These are phyloP conservation scores for Philhelius pedissequus DNA, from an alignment of 2,888 invertebrate genomes.

Conservation along the genomic window DNA sequence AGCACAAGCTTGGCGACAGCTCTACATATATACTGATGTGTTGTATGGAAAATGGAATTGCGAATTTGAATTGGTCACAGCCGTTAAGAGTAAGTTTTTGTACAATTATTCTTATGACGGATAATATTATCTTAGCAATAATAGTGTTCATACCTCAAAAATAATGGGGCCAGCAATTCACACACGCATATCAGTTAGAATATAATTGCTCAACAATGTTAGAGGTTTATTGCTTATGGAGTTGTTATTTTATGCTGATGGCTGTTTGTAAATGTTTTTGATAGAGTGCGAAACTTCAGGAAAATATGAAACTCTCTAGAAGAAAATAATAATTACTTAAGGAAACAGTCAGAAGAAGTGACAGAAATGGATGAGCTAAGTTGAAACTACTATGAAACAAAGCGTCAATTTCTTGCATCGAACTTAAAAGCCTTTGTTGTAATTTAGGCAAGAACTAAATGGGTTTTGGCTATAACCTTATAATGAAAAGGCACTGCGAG, in stretches of 20 bases:
- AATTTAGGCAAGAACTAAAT: too few species aligned
- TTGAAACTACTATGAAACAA: too few species aligned
- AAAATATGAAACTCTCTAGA: not conserved
- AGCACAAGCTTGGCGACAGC: not conserved
- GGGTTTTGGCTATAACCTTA: too few species aligned
- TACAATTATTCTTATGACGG: slow-evolving; percentile 46
- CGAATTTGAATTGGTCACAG: slow-evolving; percentile 56
- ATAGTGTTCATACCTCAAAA: slow-evolving; percentile 23
- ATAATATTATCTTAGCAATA: slow-evolving; percentile 40
- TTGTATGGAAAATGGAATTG: not conserved
- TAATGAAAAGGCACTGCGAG: too few species aligned
- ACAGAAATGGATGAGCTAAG: too few species aligned
- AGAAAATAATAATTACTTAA: not conserved
- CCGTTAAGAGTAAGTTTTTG: slow-evolving; percentile 50
- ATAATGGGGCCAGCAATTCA: slow-evolving; percentile 28
- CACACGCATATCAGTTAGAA: not conserved
- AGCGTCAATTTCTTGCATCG: too few species aligned
- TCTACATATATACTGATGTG: not conserved
- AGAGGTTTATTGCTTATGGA: not conserved
- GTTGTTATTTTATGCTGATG: not conserved
- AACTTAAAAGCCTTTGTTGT: too few species aligned
- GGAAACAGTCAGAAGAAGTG: too few species aligned
- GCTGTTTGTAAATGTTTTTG: not conserved
- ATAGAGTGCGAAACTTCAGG: not conserved
- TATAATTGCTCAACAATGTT: slow-evolving; percentile 1